phyloP scores from a whole-genome alignment of 1,140 invertebrate species.

The Drosophila rhopaloa region DNA sequence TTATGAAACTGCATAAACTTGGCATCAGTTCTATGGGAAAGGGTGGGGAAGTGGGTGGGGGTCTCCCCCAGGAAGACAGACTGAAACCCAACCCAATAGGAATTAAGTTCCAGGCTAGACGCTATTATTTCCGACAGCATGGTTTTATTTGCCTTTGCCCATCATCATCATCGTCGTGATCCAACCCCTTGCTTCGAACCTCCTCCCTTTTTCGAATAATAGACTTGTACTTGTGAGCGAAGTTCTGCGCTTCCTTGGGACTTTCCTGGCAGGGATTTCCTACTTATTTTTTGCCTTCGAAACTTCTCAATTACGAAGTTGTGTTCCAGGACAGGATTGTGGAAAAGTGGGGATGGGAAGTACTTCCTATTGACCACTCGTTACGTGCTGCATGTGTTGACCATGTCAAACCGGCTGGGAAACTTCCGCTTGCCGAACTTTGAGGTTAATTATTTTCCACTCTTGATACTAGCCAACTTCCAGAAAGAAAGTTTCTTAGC shows the following conservation, averaged over 20 bases:
- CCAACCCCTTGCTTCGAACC: constrained; percentile 68
- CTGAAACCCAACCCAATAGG: constrained; percentile 25
- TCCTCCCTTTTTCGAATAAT: constrained; percentile 54
- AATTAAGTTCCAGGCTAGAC: constrained; percentile 71
- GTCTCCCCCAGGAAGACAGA: neutral
- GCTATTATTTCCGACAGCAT: constrained; percentile 83
- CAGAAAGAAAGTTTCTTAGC: constrained; percentile 27
- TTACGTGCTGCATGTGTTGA: constrained; percentile 78
- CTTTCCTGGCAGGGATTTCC: constrained; percentile 20
- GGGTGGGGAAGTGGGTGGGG: neutral
- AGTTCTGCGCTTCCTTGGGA: constrained; percentile 29
- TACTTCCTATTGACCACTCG: constrained; percentile 67
- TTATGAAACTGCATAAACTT: constrained; percentile 75
- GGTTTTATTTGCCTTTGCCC: constrained; percentile 73
- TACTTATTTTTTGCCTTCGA: constrained; percentile 46
- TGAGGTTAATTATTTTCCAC: constrained; percentile 83
- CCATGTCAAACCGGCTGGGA: constrained; percentile 49
- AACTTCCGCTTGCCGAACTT: constrained; percentile 69
- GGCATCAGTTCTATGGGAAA: constrained; percentile 25
- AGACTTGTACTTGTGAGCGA: constrained; percentile 48
- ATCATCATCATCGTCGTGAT: constrained; percentile 36
- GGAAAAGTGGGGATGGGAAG: constrained; percentile 10
- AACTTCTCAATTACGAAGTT: constrained; percentile 76
- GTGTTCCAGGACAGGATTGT: neutral
- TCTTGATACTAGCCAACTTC: constrained; percentile 60